Conservation (phyloP, 2,113 vertebrate species). For the Myrmophylax atrothorax region DNA sequence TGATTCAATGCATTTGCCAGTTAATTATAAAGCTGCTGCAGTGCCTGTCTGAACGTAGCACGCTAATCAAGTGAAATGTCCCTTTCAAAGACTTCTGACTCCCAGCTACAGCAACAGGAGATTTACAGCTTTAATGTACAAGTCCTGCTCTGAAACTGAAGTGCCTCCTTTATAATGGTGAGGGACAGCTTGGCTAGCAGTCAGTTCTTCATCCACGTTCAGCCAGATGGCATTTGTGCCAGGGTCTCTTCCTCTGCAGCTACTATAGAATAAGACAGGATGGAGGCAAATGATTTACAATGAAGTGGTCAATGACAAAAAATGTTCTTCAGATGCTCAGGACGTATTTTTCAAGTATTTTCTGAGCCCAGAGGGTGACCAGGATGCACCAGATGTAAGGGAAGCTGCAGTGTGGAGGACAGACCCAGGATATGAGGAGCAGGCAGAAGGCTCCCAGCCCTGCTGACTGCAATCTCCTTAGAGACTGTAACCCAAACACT, state of each 20-base stretch:
- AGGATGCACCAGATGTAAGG: not conserved
- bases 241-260: not conserved
- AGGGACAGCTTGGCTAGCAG: not conserved
- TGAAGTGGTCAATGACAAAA: not conserved
- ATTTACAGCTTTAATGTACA: not conserved
- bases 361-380: not conserved
- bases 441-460: not conserved
- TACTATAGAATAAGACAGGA: not conserved
- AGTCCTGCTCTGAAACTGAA: not conserved
- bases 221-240: not conserved
- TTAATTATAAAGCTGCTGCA: not conserved
- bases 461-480: not conserved
- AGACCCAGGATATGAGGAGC: not conserved
- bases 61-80: accelerated
- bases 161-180: not conserved
- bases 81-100: not conserved
- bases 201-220: not conserved
- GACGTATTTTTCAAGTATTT: not conserved
- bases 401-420: not conserved
- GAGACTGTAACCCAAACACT: not conserved
- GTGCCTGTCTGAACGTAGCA: not conserved
- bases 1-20: not conserved
- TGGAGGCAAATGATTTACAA: not conserved
- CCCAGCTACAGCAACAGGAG: not conserved
- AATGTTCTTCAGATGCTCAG: not conserved